These are phyloP conservation scores for Lucinisca nassula DNA, from an alignment of 2,888 invertebrate species.

Conservation along the genomic window DNA sequence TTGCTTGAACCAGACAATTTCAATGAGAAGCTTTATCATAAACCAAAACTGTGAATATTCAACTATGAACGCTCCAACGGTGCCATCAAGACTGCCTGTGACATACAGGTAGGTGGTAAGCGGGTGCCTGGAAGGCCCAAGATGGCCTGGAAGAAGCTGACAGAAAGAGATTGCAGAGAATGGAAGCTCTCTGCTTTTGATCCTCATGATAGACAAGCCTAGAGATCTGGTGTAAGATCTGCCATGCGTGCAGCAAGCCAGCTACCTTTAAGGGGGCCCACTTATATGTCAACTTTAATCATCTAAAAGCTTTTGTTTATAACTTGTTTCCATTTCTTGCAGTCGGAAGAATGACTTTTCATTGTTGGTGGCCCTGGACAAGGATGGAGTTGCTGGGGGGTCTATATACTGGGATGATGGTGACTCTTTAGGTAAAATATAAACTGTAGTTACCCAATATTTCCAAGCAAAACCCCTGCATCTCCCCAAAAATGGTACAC, in stretches of 20 bases:
- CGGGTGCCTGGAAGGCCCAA: too few species aligned
- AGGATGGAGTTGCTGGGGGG: constrained; percentile 89
- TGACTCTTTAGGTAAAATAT: constrained; percentile 90
- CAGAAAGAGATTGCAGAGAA: background rate
- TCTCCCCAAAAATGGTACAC: too few species aligned
- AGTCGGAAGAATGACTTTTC: constrained; percentile 91
- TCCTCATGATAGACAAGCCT: background rate
- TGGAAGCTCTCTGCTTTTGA: background rate
- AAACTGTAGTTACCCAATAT: background rate
- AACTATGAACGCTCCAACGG: too few species aligned
- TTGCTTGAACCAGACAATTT: too few species aligned
- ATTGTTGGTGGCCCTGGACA: constrained; percentile 90
- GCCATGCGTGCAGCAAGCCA: background rate
- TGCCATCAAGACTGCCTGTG: too few species aligned
- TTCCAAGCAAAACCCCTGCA: too few species aligned
- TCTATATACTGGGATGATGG: constrained; percentile 95
- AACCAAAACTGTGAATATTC: too few species aligned
- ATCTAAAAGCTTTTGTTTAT: background rate
- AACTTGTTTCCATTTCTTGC: constrained; percentile 32
- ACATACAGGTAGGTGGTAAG: too few species aligned
- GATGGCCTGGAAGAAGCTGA: too few species aligned
- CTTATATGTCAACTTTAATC: too few species aligned
- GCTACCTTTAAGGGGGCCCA: too few species aligned
- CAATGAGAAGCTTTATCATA: too few species aligned
- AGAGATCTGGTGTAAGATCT: background rate